Conservation (phyloP, 2,888 invertebrate species). For the Cephus nigrinus region DNA sequence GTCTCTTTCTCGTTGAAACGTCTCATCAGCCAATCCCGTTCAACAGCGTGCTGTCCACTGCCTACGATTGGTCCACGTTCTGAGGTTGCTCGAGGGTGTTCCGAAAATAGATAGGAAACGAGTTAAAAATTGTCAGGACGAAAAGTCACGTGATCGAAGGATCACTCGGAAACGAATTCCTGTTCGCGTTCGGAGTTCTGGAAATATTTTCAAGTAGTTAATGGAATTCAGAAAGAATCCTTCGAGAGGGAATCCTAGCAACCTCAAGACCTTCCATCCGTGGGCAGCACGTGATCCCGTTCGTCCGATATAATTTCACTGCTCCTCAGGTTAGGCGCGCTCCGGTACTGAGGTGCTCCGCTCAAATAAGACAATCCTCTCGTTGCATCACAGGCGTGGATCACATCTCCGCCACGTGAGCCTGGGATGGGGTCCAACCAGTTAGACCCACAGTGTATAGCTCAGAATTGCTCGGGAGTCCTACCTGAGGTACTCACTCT, state of each 20-base stretch:
- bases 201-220: neutral
- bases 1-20: neutral
- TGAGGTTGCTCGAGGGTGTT: neutral
- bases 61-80: neutral
- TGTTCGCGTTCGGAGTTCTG: neutral
- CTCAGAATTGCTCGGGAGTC: neutral
- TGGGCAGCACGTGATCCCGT: conserved; percentile 2
- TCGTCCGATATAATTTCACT: conserved; percentile 23
- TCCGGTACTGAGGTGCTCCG: neutral
- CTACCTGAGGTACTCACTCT: neutral
- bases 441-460: neutral
- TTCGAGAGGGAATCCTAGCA: neutral
- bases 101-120: neutral
- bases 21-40: neutral
- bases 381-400: conserved; percentile 61
- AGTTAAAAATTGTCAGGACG: neutral
- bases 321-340: conserved; percentile 13
- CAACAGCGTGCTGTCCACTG: neutral
- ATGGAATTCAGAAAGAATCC: neutral
- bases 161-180: neutral
- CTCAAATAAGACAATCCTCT: conserved; percentile 30
- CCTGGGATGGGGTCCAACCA: conserved; percentile 21
- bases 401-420: conserved; percentile 57
- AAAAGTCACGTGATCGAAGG: neutral
- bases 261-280: neutral